Evolutionary conservation across 2,797 vertebrate species (phyloP), one percentile per base, ranked within the genome.

Genomic region (Heterohyrax brucei): DNA sequence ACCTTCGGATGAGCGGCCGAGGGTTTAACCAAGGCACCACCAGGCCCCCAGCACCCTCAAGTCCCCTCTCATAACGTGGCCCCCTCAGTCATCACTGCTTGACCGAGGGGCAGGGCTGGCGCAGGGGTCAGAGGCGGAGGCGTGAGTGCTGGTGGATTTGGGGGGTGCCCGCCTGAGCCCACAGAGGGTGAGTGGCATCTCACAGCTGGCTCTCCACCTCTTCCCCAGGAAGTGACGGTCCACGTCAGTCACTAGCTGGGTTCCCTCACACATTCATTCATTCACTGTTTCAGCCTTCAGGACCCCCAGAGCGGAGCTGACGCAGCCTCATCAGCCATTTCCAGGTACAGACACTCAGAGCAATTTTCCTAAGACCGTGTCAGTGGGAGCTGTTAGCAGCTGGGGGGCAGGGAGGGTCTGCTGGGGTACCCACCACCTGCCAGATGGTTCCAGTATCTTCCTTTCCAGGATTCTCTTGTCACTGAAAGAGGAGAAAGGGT

Each of bases 321-420:
- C 18, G 2, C 2, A n/a, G 14, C 44, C 53, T 30, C 79, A n/a
- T 28, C 12, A 18, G 14, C 21, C 48, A 10, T 24, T 56, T 21
- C n/a, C 22, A 10, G 48, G 68, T 0, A 1, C 30, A 14, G 7
- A 10, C 22, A 26, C 14, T 72, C 75, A 4, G 13, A 39, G 18
- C 4, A 1, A 1, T 22, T 30, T 81, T 50, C 75, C 14, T 0
- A 28, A 33, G 3, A 8, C n/a, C 3, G 30, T 12, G 1, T 2
- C 2, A 1, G 0, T 0, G 28, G 22, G 61, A 77, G 3, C 13
- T 2, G 1, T 24, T 22, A 21, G 39, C 21, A 21, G 8, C 3
- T 13, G 28, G 9, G 16, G 19, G 1, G 9, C 50, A 10, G 1
- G 0, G 7, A 9, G 1, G 0, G 0, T 19, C 5, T 2, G 30